Evolutionary conservation across 2,113 vertebrate genomes (phyloP), one percentile per base, ranked within the genome.

Genomic region (Eptesicus fuscus): DNA sequence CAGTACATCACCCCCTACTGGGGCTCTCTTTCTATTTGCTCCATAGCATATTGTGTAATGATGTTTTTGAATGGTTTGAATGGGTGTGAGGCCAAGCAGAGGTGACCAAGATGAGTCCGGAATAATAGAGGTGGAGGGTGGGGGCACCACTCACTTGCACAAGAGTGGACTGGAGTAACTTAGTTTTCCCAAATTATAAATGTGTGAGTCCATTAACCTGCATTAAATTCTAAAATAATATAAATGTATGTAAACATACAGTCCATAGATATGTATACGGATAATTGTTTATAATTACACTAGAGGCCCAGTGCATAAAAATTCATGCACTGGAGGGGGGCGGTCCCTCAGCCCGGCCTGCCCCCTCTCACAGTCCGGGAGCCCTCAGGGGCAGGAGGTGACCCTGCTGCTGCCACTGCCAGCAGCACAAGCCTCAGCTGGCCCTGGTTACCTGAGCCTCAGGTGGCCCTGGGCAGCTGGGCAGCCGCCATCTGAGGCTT

Each of bases 181-280:
- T 74, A 74, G 9, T 87, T 78, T 10, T 96, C 20, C 18, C 8
- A 44, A 84, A 92, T 86, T 95, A 77, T 9, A 93, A 94, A 53
- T 71, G 51, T n/a, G 3, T 71, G 30, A 80, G 51, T 78, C 20
- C 63, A 82, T 42, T 82, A 88, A 80, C 40, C 28, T 83, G 56
- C 40, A 61, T 74, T 94, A 61, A 73, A 22, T 83, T 92, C 59
- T 61, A n/a, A 80, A 67, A 49, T 83, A 92, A 69, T 69, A 20
- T 37, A 77, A 96, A 78, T 70, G 13, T 67, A 17, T 77, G 67
- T 40, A 11, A 76, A 71, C 76, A 79, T 14, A 84, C 0, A 56
- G 10, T 70, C 11, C 84, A 30, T 42, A 83, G 47, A 69, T 9
- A 61, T 83, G 13, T 9, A 51, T 83, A 65, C 2, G 42, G 32